These are phyloP conservation scores for Antedon mediterranea DNA, from an alignment of 53 echinoderm and acorn worm genomes.

Conservation along the genomic window DNA sequence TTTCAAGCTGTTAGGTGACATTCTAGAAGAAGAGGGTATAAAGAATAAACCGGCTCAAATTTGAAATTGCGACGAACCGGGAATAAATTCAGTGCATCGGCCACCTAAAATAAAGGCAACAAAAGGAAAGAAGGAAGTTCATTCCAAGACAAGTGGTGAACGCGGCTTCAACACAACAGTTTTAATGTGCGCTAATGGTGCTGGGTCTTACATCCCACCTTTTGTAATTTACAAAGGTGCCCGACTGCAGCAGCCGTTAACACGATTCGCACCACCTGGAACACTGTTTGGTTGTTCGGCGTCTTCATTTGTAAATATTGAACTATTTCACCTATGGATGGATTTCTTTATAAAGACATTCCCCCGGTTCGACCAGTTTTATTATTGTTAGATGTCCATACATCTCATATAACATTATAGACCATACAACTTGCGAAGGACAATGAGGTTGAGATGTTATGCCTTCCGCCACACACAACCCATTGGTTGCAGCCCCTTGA, in stretches of 20 bases:
- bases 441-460: constrained; percentile 24
- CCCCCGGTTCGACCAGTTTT: constrained; percentile 20
- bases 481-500: constrained; percentile 36
- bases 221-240: constrained; percentile 34
- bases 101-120: constrained; percentile 10
- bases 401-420: constrained; percentile 16
- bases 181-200: constrained; percentile 25
- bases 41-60: constrained; percentile 19
- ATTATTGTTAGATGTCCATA: constrained; percentile 17
- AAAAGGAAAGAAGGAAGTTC: constrained; percentile 33
- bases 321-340: constrained; percentile 28
- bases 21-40: too few species aligned
- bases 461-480: constrained; percentile 37
- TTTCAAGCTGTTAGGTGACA: constrained; percentile 22
- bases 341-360: constrained; percentile 8
- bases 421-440: constrained; percentile 9
- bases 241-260: constrained; percentile 7
- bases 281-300: constrained; percentile 21
- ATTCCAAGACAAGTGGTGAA: constrained; percentile 30
- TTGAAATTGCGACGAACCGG: constrained; percentile 25
- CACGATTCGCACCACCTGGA: constrained; percentile 17
- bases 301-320: constrained; percentile 12
- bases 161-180: constrained; percentile 25
- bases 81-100: constrained; percentile 15
- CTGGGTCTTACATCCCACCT: too few species aligned